Evolutionary conservation across 2,797 vertebrate species (phyloP), one percentile per base, ranked within the genome.

Genomic region (Pseudochromis fuscus): DNA sequence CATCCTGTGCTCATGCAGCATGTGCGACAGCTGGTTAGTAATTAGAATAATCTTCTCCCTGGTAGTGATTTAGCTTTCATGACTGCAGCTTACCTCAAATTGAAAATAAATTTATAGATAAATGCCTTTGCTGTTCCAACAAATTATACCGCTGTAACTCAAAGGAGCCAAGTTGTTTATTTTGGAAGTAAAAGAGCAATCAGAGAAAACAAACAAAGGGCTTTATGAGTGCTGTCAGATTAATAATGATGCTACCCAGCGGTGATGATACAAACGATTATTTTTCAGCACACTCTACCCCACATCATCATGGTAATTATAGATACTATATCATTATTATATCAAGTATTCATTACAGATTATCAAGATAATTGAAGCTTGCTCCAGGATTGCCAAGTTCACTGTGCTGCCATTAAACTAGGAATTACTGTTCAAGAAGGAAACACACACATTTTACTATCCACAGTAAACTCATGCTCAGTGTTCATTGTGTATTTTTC

Each of bases 91-190:
- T 81, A 93, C 90, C 92, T 93, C 91, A 92, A 94, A 94, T 93
- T 93, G 92, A 94, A 95, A 94, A 93, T 92, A 94, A 91, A 94
- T 94, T 91, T 92, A 90, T 91, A 93, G 93, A 94, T 94, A 94
- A 94, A 94, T 91, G 92, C 87, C 78, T 92, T 85, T 66, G 87
- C 92, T 88, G 90, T 89, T 87, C 86, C 79, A 79, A 87, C 89
- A 94, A 94, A 94, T 93, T 93, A 93, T 79, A 82, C 85, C 78
- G 89, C 88, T 88, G 91, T 80, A 91, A 91, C 90, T 94, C 89
- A 88, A 91, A 92, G 88, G 89, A 91, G 86, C 86, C 83, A 77
- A 86, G 84, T 89, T 94, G 93, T 94, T 94, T 94, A 94, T 94
- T 94, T 93, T 92, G 88, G 91, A 89, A 79, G 90, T 79, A 87